Evolutionary conservation across 2,797 vertebrate genomes (phyloP).

Genomic region (Pseudocheirus occidentalis): DNA sequence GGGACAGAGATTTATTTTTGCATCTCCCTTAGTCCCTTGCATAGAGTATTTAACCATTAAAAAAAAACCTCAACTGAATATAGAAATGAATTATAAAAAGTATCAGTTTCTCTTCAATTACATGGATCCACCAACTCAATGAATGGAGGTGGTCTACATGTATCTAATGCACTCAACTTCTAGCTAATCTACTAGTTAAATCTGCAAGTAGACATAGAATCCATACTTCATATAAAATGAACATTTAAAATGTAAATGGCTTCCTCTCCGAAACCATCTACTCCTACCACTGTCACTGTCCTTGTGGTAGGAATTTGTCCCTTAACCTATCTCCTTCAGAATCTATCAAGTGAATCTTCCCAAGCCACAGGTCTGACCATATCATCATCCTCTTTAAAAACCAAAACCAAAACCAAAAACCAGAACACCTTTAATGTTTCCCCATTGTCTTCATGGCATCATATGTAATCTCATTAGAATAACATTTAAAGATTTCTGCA

Average conservation of each 20-base stretch:
- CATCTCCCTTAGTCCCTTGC: not conserved
- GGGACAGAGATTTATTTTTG: not conserved
- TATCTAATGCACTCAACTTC: not conserved
- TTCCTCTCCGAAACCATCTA: not conserved
- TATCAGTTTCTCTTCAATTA: not conserved
- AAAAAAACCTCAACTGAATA: not conserved
- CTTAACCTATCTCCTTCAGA: not conserved
- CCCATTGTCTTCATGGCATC: not conserved
- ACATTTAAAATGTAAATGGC: not conserved
- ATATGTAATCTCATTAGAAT: not conserved
- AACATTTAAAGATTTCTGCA: not conserved
- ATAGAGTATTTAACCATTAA: not conserved
- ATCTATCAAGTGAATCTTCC: not conserved
- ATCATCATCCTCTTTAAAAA: not conserved
- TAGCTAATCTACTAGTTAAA: not conserved
- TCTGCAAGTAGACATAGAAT: not conserved
- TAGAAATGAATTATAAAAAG: not conserved
- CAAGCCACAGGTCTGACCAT: not conserved
- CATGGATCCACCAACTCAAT: not conserved
- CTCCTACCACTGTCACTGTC: not conserved
- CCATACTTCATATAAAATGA: not conserved
- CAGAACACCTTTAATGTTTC: not conserved
- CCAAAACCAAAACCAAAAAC: not conserved
- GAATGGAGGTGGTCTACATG: not conserved
- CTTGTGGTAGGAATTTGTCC: not conserved